Conservation (phyloP, 2,113 vertebrate genomes). For the Isurus oxyrinchus region DNA sequence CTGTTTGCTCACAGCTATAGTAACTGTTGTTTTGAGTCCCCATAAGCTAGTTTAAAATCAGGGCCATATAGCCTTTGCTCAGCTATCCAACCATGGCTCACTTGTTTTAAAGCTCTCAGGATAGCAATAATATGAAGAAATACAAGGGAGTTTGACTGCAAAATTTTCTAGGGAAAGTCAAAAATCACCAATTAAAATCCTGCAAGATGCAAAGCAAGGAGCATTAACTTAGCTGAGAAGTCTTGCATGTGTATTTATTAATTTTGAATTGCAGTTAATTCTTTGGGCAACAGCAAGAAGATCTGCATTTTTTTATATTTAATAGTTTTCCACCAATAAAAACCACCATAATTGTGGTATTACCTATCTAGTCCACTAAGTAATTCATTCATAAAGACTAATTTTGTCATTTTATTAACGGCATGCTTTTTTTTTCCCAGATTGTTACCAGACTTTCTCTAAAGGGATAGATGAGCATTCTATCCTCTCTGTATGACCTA, state of each 20-base stretch:
- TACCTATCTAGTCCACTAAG: not conserved
- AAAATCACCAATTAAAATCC: conserved; percentile 5
- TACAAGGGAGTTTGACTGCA: conserved; percentile 1
- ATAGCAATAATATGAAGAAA: conserved; percentile 14
- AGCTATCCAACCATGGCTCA: conserved; percentile 1
- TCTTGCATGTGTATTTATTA: conserved; percentile 5
- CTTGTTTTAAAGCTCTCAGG: conserved; percentile 11
- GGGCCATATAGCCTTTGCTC: conserved; percentile 28
- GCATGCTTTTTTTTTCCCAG: not conserved
- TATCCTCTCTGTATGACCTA: not conserved
- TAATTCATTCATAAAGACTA: not conserved
- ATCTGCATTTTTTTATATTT: not conserved
- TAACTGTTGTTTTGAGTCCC: conserved; percentile 22
- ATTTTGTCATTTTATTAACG: not conserved
- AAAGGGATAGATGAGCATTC: not conserved
- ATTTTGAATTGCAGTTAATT: not conserved
- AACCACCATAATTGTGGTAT: not conserved
- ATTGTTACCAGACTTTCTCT: not conserved
- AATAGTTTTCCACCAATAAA: not conserved
- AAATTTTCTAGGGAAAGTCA: conserved; percentile 1
- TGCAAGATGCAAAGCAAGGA: not conserved
- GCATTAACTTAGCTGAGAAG: not conserved
- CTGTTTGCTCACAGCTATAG: conserved; percentile 15
- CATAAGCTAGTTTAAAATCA: conserved; percentile 29
- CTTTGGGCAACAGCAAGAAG: not conserved